Percentiles rank a stretch among this genome's conserved stretches.
Conservation (phyloP, 2,797 vertebrate genomes). For the Neopelma chrysocephalum region DNA sequence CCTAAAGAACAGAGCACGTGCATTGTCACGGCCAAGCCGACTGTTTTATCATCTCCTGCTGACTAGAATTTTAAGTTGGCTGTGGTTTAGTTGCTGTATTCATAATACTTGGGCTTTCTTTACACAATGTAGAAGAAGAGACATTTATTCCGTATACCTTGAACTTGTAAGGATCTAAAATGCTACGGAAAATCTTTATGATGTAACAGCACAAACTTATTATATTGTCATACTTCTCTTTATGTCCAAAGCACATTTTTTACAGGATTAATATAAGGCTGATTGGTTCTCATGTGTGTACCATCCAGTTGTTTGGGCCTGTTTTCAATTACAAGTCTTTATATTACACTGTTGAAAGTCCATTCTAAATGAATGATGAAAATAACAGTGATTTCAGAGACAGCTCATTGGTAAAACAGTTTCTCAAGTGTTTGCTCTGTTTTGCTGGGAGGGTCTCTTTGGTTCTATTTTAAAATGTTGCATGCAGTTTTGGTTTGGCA, state of each 20-base stretch:
- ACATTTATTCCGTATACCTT: not conserved
- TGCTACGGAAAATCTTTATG: not conserved
- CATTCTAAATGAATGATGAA: slow-evolving; percentile 27
- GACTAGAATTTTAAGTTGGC: not conserved
- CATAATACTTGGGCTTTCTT: not conserved
- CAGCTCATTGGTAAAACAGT: not conserved
- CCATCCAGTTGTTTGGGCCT: slow-evolving; percentile 8
- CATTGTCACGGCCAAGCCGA: not conserved
- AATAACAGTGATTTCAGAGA: slow-evolving; percentile 3
- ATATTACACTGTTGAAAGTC: slow-evolving; percentile 23
- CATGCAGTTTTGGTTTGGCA: slow-evolving; percentile 27
- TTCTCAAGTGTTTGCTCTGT: not conserved
- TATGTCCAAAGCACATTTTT: not conserved
- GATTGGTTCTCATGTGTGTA: not conserved
- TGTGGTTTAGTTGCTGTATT: not conserved
- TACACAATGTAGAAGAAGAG: not conserved
- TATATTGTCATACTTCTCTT: not conserved
- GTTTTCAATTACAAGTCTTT: slow-evolving; percentile 42
- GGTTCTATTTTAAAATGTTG: slow-evolving; percentile 33
- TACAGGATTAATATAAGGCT: not conserved
- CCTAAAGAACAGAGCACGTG: not conserved
- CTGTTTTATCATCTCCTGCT: not conserved
- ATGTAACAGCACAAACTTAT: not conserved
- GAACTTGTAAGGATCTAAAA: not conserved
- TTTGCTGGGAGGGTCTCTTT: not conserved